A percentile compares a stretch with the other conserved stretches of the same genome.
phyloP scores from a whole-genome alignment of 2,797 vertebrate genomes.

The Phoebastria nigripes region DNA sequence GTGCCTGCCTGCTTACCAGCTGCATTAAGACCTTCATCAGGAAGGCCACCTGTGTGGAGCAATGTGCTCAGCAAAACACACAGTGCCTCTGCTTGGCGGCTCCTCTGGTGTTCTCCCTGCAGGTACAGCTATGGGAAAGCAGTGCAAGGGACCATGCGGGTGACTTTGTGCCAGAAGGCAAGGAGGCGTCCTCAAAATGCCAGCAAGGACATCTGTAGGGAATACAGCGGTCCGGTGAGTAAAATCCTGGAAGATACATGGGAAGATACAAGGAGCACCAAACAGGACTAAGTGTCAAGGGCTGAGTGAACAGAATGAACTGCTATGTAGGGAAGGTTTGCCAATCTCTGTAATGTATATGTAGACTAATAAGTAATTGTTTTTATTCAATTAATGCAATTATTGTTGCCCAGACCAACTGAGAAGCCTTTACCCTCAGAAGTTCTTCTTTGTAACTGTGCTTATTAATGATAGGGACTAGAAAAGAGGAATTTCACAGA shows the following conservation, averaged over 20 bases:
- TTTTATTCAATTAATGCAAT: neutral
- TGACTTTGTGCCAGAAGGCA: conserved; percentile 50
- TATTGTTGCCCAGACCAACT: neutral
- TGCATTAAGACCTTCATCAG: neutral
- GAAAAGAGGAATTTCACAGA: neutral
- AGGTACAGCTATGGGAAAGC: conserved; percentile 67
- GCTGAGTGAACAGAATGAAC: neutral
- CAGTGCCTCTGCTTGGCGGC: neutral
- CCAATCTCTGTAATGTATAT: neutral
- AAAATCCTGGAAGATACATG: neutral
- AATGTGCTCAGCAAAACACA: neutral
- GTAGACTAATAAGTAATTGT: neutral
- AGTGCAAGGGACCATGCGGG: neutral
- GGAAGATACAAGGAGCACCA: neutral
- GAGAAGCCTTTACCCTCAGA: neutral
- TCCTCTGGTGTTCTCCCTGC: neutral
- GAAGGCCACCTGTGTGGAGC: neutral
- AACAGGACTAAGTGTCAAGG: neutral
- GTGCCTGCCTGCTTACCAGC: neutral
- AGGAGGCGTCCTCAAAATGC: neutral
- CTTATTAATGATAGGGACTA: neutral
- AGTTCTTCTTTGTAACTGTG: neutral
- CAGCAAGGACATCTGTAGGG: conserved; percentile 25
- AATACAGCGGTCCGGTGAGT: conserved; percentile 58
- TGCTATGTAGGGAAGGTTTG: neutral